Base-by-base conservation (phyloP, 2,113 vertebrate species). In the Danionella cerebrum region DNA sequence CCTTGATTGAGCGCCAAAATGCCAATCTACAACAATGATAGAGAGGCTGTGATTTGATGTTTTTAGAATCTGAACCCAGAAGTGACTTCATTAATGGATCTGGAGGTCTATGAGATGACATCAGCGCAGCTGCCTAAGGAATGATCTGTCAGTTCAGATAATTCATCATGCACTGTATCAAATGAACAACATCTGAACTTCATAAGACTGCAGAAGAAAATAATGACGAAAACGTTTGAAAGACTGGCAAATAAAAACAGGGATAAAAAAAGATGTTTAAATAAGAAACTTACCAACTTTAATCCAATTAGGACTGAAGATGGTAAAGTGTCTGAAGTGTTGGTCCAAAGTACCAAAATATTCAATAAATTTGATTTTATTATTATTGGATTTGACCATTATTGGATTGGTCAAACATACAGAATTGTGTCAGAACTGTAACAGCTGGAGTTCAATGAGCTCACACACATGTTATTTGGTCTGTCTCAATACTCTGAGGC, bases 191-290 rank as follows among this genome's bases (percentile, higher is more conserved):
- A 44, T 19, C 11, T 52, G 2, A 47, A 57, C 13, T 58, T 51
- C 67, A 6, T 18, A 57, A 18, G 33, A 14, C 27, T 51, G 35
- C 64, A 25, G 13, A 31, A 38, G 38, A 38, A 53, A 21, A 60
- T 41, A 11, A 7, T 66, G 31, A 64, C 64, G 44, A 69, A 65
- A 65, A 52, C 65, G 19, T 65, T 21, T 35, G 18, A 52, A 54
- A 65, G 44, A 57, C 24, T 19, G 11, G n/a, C n/a, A n/a, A n/a
- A n/a, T n/a, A n/a, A n/a, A n/a, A n/a, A n/a, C n/a, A n/a, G n/a
- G n/a, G n/a, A n/a, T n/a, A n/a, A n/a, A n/a, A n/a, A n/a, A n/a
- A n/a, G n/a, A n/a, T n/a, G n/a, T n/a, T n/a, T n/a, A n/a, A n/a
- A n/a, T n/a, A n/a, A n/a, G n/a, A n/a, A n/a, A n/a, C n/a, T n/a